Percentiles rank a stretch among this genome's conserved stretches.
Conservation (phyloP, 2,113 vertebrate species). For the Oncorhynchus mykiss region DNA sequence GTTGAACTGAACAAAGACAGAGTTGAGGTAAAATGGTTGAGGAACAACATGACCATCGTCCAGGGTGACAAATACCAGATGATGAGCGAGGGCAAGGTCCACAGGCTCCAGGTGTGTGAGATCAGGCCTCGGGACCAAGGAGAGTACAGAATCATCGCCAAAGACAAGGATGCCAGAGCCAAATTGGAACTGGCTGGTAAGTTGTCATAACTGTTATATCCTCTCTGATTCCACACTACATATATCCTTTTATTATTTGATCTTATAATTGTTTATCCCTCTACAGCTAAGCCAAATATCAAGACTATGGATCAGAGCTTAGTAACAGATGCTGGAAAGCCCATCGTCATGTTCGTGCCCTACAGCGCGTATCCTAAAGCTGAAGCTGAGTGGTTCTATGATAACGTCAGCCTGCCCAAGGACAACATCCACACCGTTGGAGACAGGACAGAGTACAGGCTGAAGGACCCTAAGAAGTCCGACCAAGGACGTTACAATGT, state of each 20-base stretch:
- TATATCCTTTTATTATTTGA: background rate
- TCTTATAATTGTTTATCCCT: slow-evolving; percentile 9
- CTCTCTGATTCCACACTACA: background rate
- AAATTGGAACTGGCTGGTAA: slow-evolving; percentile 95
- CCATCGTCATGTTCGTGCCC: slow-evolving; percentile 88
- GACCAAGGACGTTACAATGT: slow-evolving; percentile 90
- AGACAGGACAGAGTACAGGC: slow-evolving; percentile 86
- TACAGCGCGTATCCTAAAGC: slow-evolving; percentile 93
- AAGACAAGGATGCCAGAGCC: slow-evolving; percentile 96
- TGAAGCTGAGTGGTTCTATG: slow-evolving; percentile 90
- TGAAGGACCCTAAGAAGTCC: slow-evolving; percentile 85
- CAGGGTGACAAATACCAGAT: slow-evolving; percentile 99
- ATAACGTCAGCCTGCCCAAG: slow-evolving; percentile 77
- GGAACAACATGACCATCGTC: slow-evolving; percentile 95
- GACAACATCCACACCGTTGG: slow-evolving; percentile 83
- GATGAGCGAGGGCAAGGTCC: slow-evolving; percentile 96
- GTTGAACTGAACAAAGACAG: slow-evolving; percentile 96
- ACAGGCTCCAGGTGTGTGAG: slow-evolving; percentile 92
- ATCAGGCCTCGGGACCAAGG: slow-evolving; percentile 95
- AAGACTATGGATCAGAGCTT: slow-evolving; percentile 92
- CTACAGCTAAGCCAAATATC: slow-evolving; percentile 87
- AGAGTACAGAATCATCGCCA: slow-evolving; percentile 91
- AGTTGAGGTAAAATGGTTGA: slow-evolving; percentile 94
- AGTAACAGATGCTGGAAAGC: slow-evolving; percentile 90
- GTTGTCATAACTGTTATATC: slow-evolving; percentile 12